A percentile compares a stretch with the other conserved stretches of the same genome.
phyloP scores from a whole-genome alignment of 2,113 vertebrate genomes.

The Diadophis punctatus region DNA sequence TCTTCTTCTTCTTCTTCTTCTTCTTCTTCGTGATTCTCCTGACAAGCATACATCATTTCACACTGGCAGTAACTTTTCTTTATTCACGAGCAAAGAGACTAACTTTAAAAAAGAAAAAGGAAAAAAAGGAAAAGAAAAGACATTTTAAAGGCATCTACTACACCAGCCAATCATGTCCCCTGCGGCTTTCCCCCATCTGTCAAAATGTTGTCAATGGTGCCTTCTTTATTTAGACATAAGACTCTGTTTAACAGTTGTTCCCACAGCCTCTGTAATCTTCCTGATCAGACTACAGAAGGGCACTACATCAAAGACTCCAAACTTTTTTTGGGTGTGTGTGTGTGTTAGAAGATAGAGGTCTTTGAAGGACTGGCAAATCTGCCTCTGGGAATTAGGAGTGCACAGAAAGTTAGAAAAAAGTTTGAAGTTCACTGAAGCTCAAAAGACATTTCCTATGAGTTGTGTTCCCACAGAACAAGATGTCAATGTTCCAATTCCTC shows the following conservation, averaged over 20 bases:
- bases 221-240: constrained; percentile 12
- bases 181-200: neutral
- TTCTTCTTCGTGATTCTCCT: neutral
- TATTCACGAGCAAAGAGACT: constrained; percentile 18
- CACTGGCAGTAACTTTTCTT: neutral
- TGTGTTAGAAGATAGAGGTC: neutral
- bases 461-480: neutral
- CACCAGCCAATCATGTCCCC: neutral
- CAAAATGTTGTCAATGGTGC: constrained; percentile 2
- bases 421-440: neutral
- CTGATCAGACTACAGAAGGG: neutral
- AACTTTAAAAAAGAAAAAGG: neutral
- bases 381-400: neutral
- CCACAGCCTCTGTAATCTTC: neutral
- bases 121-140: neutral
- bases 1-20: neutral
- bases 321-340: too few species aligned
- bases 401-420: neutral
- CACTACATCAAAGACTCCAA: neutral
- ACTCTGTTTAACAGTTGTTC: constrained; percentile 21
- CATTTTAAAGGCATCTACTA: constrained; percentile 24
- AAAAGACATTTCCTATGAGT: neutral
- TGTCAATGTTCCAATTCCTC: too few species aligned
- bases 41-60: neutral
- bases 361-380: neutral